Percentiles rank a stretch among this genome's conserved stretches.
phyloP scores from a whole-genome alignment of 2,113 vertebrate species.

The Gnathonemus longibarbis region DNA sequence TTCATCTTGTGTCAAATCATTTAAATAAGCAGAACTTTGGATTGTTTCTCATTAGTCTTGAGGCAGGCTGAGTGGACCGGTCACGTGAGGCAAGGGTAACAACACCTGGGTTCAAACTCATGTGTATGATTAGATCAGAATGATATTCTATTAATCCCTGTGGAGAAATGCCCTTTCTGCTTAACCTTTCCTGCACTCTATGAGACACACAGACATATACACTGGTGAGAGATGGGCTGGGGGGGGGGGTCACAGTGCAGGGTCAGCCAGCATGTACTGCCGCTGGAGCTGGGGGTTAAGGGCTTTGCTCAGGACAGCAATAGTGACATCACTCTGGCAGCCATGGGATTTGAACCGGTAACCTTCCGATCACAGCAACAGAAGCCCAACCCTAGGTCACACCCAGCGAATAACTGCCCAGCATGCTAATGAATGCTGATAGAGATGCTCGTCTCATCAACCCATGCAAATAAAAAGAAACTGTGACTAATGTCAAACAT shows the following conservation, averaged over 20 bases:
- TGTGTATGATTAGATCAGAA: neutral
- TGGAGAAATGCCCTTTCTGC: neutral
- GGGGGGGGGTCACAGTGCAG: neutral
- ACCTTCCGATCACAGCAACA: neutral
- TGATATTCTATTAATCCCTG: neutral
- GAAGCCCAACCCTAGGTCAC: neutral
- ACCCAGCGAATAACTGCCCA: neutral
- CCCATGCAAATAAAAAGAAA: neutral
- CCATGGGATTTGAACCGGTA: neutral
- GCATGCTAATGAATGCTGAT: neutral
- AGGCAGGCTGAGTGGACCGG: neutral
- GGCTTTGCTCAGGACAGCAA: neutral
- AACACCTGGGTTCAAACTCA: neutral
- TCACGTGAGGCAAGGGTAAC: neutral
- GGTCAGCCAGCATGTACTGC: neutral
- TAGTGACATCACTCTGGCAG: neutral
- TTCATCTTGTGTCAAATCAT: neutral
- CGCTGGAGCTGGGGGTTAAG: neutral
- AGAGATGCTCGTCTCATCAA: neutral
- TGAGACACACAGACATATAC: neutral
- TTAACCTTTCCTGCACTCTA: neutral
- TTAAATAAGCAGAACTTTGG: neutral
- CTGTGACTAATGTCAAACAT: neutral
- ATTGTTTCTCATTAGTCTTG: neutral
- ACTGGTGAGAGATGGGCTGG: neutral